These are phyloP conservation scores for Helicolenus hilgendorfi DNA, from an alignment of 2,797 vertebrate species.

Conservation along the genomic window DNA sequence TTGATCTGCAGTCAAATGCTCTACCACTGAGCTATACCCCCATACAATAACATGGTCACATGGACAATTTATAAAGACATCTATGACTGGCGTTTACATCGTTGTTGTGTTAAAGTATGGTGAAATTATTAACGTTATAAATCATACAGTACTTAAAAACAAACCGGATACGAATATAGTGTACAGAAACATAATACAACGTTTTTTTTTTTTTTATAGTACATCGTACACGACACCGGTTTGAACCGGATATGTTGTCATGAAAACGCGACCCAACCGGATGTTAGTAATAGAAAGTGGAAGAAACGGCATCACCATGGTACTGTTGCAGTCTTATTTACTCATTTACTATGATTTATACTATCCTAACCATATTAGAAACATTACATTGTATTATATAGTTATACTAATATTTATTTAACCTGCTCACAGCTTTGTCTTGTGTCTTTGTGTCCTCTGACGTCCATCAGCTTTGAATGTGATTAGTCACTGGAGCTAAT, in stretches of 20 bases:
- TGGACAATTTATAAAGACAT: fast-evolving
- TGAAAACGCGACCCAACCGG: constrained; percentile 47
- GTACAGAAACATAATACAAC: fast-evolving
- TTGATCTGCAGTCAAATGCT: constrained; percentile 90
- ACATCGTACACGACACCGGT: not conserved
- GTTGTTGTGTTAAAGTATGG: fast-evolving
- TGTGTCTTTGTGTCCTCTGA: not conserved
- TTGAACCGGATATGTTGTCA: constrained; percentile 51
- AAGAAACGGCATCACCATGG: constrained; percentile 63
- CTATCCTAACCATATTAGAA: fast-evolving
- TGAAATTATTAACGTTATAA: fast-evolving
- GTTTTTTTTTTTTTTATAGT: not conserved
- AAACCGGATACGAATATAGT: fast-evolving
- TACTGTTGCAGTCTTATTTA: not conserved
- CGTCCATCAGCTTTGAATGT: constrained; percentile 45
- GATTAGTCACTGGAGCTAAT: constrained; percentile 86
- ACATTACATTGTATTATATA: fast-evolving
- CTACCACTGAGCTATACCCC: constrained; percentile 91
- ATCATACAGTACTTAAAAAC: not conserved
- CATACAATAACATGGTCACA: fast-evolving
- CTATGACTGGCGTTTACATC: fast-evolving
- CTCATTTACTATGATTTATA: fast-evolving
- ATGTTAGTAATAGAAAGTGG: constrained; percentile 64
- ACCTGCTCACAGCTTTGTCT: fast-evolving
- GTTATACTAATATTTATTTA: fast-evolving